phyloP scores from a whole-genome alignment of 2,797 vertebrate species.

The Acanthiza pusilla region DNA sequence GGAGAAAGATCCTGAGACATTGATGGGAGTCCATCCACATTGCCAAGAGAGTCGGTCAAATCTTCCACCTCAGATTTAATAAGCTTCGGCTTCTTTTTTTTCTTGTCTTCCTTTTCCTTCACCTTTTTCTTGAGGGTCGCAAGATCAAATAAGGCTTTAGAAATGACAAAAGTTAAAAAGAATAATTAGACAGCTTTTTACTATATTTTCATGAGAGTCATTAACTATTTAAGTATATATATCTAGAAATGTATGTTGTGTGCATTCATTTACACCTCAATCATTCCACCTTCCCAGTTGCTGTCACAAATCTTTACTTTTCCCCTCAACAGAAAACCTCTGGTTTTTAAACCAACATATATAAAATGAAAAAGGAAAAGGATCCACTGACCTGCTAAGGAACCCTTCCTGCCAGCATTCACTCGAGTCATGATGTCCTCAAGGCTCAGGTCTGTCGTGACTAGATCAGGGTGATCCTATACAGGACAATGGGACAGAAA shows the following conservation, averaged over 20 bases:
- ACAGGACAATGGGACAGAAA: neutral
- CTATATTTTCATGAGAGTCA: neutral
- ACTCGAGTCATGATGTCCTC: conserved; percentile 91
- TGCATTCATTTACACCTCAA: neutral
- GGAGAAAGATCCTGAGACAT: conserved; percentile 80
- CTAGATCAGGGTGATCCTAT: conserved; percentile 93
- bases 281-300: neutral
- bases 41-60: conserved; percentile 78
- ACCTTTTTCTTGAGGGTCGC: conserved; percentile 88
- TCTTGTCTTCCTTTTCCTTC: conserved; percentile 90
- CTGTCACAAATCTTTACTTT: neutral
- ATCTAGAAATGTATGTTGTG: neutral
- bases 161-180: neutral
- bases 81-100: conserved; percentile 87
- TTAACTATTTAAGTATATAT: neutral
- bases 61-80: conserved; percentile 92
- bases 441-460: conserved; percentile 88
- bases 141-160: conserved; percentile 87
- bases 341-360: neutral
- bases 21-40: conserved; percentile 72
- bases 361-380: neutral
- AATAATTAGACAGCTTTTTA: neutral
- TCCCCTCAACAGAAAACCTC: neutral
- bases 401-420: conserved; percentile 90
- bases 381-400: conserved; percentile 80